These are phyloP conservation scores for Cheirogaleus medius DNA, from an alignment of 2,113 vertebrate genomes.

Conservation along the genomic window DNA sequence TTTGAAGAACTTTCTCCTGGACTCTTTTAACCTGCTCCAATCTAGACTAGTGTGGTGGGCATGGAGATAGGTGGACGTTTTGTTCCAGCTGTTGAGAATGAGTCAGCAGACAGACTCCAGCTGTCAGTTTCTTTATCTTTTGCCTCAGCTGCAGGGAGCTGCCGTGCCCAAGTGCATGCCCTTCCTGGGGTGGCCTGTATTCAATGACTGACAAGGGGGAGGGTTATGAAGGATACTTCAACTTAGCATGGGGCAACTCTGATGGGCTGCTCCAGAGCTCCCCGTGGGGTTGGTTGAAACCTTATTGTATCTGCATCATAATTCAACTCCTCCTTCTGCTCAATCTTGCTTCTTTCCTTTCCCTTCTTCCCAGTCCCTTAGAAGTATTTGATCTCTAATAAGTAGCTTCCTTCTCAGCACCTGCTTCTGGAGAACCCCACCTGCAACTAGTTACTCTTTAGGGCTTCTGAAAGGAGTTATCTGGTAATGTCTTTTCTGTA, in stretches of 20 bases:
- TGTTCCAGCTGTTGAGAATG: background rate
- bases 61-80: background rate
- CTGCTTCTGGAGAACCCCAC: background rate
- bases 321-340: background rate
- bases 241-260: background rate
- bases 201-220: background rate
- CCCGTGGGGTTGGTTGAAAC: background rate
- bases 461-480: background rate
- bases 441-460: background rate
- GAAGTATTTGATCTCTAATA: background rate
- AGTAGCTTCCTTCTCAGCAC: background rate
- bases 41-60: background rate
- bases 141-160: background rate
- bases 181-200: background rate
- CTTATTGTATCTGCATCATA: background rate
- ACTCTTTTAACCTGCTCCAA: background rate
- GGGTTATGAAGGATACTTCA: background rate
- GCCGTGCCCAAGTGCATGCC: background rate
- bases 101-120: background rate
- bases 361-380: background rate
- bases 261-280: background rate
- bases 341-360: background rate
- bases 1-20: background rate
- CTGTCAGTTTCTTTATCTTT: background rate
- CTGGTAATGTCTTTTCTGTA: background rate